Evolutionary conservation across 2,113 vertebrate species (phyloP), one percentile per base, ranked within the genome.

Genomic region (Murina feae): DNA sequence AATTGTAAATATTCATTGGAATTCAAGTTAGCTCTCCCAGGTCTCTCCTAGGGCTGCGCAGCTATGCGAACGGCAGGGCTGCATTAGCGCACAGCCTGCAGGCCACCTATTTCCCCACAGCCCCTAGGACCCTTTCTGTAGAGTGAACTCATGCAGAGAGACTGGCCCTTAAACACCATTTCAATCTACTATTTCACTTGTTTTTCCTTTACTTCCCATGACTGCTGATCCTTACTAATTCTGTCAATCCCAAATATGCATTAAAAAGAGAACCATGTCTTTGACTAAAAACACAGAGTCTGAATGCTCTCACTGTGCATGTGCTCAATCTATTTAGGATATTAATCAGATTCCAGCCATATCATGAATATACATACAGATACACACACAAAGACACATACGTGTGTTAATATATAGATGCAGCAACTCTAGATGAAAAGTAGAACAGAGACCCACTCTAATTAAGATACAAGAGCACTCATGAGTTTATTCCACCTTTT

Each of bases 1-100:
- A 97, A 98, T 97, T 98, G 98, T 98, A 98, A 98, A 98, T 98
- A 98, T 98, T 98, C 98, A 98, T 97, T 98, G 97, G 97, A 98
- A 98, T 98, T 97, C 98, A 96, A 96, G 97, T 95, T 96, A 68
- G 97, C 97, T 97, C 96, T 98, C 97, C 96, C 95, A 90, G 96
- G 96, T 94, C 95, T 97, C 95, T 98, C 97, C 97, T 95, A 97
- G 97, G 97, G 96, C 97, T 96, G 96, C 98, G 97, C 96, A 96
- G 97, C 97, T 98, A 97, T 95, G 97, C 97, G 98, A 98, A 98
- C 98, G 98, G 97, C 97, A 63, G 95, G 66, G 96, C 92, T 28
- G 39, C 96, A 72, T 98, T 97, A 97, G 95, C 95, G 97, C 93
- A 42, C 89, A 96, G 97, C 97, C 98, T 13, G 30, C 90, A 97